Conservation (phyloP, 2,888 invertebrate genomes). For the Portevinia maculata region DNA sequence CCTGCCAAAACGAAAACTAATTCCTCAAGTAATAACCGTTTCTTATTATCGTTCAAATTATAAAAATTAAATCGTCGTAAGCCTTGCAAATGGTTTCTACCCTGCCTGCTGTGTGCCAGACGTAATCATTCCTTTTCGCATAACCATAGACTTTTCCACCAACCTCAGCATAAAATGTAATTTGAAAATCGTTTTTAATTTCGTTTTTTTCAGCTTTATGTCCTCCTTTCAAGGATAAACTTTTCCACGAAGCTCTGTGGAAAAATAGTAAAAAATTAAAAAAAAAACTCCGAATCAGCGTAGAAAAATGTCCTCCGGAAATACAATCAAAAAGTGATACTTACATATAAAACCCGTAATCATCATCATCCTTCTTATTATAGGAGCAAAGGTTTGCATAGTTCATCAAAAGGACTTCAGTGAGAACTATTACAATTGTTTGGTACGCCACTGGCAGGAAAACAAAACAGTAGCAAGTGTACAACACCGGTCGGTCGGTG, state of each 20-base stretch:
- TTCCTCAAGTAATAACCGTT: constrained; percentile 57
- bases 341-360: constrained; percentile 14
- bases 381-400: constrained; percentile 45
- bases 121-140: constrained; percentile 39
- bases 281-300: constrained; percentile 49
- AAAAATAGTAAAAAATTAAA: constrained; percentile 44
- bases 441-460: constrained; percentile 60
- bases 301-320: constrained; percentile 35
- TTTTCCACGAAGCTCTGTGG: constrained; percentile 9
- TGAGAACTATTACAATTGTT: constrained; percentile 2
- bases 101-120: constrained; percentile 11
- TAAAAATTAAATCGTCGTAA: constrained; percentile 70
- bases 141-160: constrained; percentile 38
- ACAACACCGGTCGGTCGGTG: constrained; percentile 45
- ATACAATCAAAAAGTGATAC: constrained; percentile 19
- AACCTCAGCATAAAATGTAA: constrained; percentile 71
- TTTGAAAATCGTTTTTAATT: constrained; percentile 61
- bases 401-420: constrained; percentile 53
- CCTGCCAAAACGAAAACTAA: constrained; percentile 2
- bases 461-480: background rate
- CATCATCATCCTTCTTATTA: constrained; percentile 63
- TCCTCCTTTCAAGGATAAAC: constrained; percentile 39
- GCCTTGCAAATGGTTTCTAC: constrained; percentile 58
- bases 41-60: constrained; percentile 70
- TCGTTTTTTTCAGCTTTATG: constrained; percentile 15